Percentiles rank a stretch among this genome's conserved stretches.
These are phyloP conservation scores for Harpegnathos saltator DNA, from an alignment of 1,140 invertebrate species.

Conservation along the genomic window DNA sequence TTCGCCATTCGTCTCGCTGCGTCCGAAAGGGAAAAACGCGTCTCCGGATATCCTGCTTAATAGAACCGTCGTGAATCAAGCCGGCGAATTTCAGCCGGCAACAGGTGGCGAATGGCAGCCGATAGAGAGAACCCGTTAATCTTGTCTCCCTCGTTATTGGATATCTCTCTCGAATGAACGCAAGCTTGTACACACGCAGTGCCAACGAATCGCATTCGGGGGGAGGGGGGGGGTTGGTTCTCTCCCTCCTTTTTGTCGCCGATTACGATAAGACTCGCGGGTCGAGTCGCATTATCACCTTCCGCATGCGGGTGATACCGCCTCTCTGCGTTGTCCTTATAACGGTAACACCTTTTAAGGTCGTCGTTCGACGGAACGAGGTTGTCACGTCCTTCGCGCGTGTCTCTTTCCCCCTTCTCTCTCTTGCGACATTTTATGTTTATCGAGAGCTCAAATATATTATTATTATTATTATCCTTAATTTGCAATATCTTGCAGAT, in stretches of 20 bases:
- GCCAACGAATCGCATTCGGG: constrained; percentile 58
- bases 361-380: constrained; percentile 31
- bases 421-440: not conserved
- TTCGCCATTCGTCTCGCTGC: constrained; percentile 32
- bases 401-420: not conserved
- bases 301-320: constrained; percentile 36
- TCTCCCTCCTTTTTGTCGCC: not conserved
- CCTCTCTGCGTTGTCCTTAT: not conserved
- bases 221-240: constrained; percentile 3
- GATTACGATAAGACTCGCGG: constrained; percentile 1
- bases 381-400: not conserved
- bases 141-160: not conserved
- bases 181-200: not conserved
- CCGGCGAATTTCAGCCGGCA: constrained; percentile 61
- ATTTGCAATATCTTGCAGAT: too few species aligned
- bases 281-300: not conserved
- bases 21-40: not conserved
- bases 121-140: constrained; percentile 58
- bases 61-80: constrained; percentile 53
- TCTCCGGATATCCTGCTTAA: constrained; percentile 6
- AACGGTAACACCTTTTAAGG: constrained; percentile 40
- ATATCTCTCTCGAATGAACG: not conserved
- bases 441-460: too few species aligned
- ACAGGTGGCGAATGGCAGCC: constrained; percentile 70
- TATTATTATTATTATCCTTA: too few species aligned